Percentiles rank a stretch among this genome's conserved stretches.
Conservation (phyloP, 2,797 vertebrate genomes). For the Trachurus trachurus region DNA sequence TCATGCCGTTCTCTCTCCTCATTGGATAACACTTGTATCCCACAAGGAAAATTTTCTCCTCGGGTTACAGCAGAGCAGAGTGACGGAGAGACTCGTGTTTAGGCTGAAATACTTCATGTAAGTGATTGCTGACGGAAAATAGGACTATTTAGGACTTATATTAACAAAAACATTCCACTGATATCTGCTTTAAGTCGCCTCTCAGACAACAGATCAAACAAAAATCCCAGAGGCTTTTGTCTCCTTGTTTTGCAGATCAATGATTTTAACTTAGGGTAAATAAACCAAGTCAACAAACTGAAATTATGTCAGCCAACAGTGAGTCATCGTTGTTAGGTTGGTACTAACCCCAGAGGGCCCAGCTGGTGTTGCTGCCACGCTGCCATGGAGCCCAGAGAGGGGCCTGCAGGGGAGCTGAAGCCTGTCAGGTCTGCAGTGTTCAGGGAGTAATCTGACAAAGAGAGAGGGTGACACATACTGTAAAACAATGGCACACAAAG, state of each 20-base stretch:
- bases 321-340: background rate
- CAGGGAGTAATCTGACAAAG: slow-evolving; percentile 91
- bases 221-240: background rate
- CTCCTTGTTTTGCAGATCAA: background rate
- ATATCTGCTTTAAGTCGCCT: too few species aligned
- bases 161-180: too few species aligned
- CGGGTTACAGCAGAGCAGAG: too few species aligned
- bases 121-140: too few species aligned
- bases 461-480: slow-evolving; percentile 15
- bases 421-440: slow-evolving; percentile 91
- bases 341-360: slow-evolving; percentile 91
- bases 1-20: too few species aligned
- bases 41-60: too few species aligned
- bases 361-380: slow-evolving; percentile 94
- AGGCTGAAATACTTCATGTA: too few species aligned
- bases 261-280: background rate
- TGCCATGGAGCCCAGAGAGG: slow-evolving; percentile 89
- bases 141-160: too few species aligned
- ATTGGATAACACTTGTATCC: too few species aligned
- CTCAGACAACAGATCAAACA: background rate
- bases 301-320: background rate
- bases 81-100: too few species aligned
- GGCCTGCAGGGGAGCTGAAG: slow-evolving; percentile 90
- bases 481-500: background rate
- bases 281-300: background rate